A percentile compares a stretch with the other conserved stretches of the same genome.
Evolutionary conservation across 1,140 invertebrate genomes (phyloP).

Genomic region (Philotrypesis tridentata): DNA sequence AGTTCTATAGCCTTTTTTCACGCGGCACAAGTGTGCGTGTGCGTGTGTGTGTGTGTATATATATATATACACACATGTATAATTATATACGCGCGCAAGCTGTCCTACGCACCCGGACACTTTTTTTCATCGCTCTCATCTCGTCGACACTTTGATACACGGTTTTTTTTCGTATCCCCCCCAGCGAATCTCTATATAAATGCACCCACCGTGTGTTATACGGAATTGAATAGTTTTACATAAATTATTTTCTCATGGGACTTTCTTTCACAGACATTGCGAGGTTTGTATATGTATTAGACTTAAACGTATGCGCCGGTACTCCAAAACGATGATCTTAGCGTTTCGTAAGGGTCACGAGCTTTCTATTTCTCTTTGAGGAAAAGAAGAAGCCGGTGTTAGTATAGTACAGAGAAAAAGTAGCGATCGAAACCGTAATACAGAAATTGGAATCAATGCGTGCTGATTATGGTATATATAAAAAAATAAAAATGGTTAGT

Average conservation of each 20-base stretch:
- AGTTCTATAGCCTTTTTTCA: neutral
- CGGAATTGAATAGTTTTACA: neutral
- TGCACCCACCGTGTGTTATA: neutral
- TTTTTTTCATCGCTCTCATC: neutral
- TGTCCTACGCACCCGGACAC: neutral
- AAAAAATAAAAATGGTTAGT: neutral
- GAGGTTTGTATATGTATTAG: too few species aligned
- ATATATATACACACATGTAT: too few species aligned
- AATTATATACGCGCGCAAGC: neutral
- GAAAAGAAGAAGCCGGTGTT: slow-evolving; percentile 19
- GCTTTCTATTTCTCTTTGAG: neutral
- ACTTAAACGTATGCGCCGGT: too few species aligned
- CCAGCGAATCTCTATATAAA: neutral
- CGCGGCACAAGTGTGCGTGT: neutral
- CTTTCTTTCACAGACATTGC: neutral
- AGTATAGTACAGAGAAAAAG: neutral
- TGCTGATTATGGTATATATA: too few species aligned
- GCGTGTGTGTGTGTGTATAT: too few species aligned
- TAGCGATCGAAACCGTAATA: neutral
- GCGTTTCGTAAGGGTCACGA: neutral
- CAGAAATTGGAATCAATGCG: neutral
- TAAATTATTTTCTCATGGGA: slow-evolving; percentile 1
- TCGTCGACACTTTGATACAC: neutral
- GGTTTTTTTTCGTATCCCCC: neutral
- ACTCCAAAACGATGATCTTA: neutral